Evolutionary conservation across 2,888 invertebrate species (phyloP), one percentile per base, ranked within the genome.

Genomic region (Gonocerus acuteangulatus): DNA sequence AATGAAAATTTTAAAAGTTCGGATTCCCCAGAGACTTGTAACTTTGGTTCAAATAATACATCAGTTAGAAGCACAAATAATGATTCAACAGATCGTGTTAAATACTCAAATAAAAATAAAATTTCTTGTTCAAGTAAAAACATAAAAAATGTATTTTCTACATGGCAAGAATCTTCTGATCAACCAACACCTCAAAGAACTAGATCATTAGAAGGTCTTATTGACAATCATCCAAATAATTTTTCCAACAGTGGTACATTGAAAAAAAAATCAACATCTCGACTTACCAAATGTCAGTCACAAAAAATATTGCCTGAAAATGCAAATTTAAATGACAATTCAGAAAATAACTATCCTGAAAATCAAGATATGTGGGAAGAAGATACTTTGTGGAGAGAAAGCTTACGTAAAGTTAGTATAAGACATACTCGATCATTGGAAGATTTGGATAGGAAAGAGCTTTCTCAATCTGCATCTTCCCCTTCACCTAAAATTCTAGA

Each of bases 361-460:
- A 48, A 52, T 15, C 65, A 64, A 7, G 68, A 85, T 72, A 80
- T 87, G 39, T 89, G 89, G 89, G 89, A 89, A 71, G 88, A 90
- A 74, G 89, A 90, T 74, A 76, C 82, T 6, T 75, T 89, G 27
- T 90, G 90, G 90, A 79, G 86, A 60, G 89, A 89, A 70, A 86
- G 86, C 70, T 76, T 90, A 52, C 78, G 89, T 64, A 79, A 85
- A 65, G 87, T 87, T 1, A 89, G 89, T 64, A 83, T 89, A 69
- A 78, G 89, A 36, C 89, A 90, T 71, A 89, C 89, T 1, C 80
- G 87, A 58, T 90, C 90, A 0, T 78, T 90, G 75, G 90, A 91
- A 69, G 87, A 89, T 74, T 78, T 91, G 59, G 89, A 90, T 69
- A 65, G 62, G 23, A 64, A 65, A 57, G 61, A 59, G 21, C 69